Conservation (phyloP, 2,113 vertebrate genomes). For the Eptesicus fuscus region DNA sequence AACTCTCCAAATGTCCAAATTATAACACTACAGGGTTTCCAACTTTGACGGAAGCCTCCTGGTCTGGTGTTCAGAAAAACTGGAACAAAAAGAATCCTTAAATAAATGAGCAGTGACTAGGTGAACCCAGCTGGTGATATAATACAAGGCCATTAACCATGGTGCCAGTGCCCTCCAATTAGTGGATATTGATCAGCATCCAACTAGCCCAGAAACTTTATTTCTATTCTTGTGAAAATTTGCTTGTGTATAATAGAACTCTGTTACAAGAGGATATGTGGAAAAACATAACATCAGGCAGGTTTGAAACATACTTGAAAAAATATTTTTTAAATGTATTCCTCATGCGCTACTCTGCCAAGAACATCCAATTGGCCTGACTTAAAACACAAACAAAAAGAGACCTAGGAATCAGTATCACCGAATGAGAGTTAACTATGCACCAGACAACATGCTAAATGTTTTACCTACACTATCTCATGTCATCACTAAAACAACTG, state of each 20-base stretch:
- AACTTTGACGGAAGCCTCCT: background rate
- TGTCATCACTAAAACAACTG: background rate
- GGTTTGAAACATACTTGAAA: background rate
- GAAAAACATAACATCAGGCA: background rate
- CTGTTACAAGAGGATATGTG: background rate
- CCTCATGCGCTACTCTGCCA: background rate
- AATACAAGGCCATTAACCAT: background rate
- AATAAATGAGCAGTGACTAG: background rate
- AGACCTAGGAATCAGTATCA: background rate
- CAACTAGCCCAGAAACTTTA: background rate
- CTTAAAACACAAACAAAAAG: background rate
- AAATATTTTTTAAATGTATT: background rate
- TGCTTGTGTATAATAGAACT: background rate
- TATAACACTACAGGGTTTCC: background rate
- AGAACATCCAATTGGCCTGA: background rate
- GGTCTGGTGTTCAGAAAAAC: background rate
- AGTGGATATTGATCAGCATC: background rate
- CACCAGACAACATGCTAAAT: background rate
- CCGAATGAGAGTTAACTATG: background rate
- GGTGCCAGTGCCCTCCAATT: background rate
- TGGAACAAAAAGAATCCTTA: background rate
- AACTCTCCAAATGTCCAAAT: background rate
- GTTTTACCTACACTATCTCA: background rate
- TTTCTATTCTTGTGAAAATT: background rate
- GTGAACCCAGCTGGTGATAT: background rate